Conservation (phyloP, 1,140 invertebrate species). For the Oscheius sp. region DNA sequence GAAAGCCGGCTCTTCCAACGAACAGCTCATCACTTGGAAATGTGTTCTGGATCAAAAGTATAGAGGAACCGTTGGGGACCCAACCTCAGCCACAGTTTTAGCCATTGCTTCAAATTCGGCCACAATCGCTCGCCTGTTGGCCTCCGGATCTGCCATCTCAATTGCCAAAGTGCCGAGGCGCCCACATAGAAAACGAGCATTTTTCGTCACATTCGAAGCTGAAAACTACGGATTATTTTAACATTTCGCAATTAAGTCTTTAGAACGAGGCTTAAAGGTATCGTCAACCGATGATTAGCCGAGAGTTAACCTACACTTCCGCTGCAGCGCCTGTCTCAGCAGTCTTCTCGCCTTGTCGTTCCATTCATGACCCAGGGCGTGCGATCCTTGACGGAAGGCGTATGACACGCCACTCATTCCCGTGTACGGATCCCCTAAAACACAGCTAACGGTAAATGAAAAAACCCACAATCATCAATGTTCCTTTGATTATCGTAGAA, state of each 20-base stretch:
- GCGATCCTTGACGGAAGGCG: neutral
- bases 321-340: neutral
- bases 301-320: neutral
- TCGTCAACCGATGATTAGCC: neutral
- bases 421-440: slow-evolving; percentile 20
- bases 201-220: neutral
- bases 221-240: too few relatives aligned
- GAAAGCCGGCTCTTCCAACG: slow-evolving; percentile 3
- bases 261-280: too few relatives aligned
- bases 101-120: neutral
- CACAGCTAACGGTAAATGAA: neutral
- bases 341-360: neutral
- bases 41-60: neutral
- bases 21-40: neutral
- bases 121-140: neutral
- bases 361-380: neutral
- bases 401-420: slow-evolving; percentile 6
- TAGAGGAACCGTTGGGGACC: neutral
- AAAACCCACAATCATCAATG: neutral
- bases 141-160: neutral
- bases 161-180: neutral
- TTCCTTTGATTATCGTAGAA: neutral
- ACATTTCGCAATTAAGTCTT: too few relatives aligned
- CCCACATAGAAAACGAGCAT: neutral
- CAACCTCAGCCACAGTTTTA: neutral